Conservation (phyloP, 2,113 vertebrate species). For the Gopherus flavomarginatus region DNA sequence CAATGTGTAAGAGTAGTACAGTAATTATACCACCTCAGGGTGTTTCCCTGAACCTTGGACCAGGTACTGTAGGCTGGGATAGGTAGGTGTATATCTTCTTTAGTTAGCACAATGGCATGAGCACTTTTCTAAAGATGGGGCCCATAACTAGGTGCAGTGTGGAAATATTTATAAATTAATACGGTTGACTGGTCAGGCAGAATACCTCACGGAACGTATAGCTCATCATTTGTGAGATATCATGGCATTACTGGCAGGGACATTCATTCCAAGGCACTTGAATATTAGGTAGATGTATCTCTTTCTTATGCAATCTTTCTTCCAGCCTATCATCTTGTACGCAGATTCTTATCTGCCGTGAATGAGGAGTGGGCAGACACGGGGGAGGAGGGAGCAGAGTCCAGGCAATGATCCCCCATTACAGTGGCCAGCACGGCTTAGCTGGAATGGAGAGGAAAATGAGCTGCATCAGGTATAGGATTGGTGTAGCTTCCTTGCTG, state of each 20-base stretch:
- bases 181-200: neutral
- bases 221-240: neutral
- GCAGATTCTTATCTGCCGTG: neutral
- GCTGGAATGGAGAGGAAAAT: neutral
- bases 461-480: neutral
- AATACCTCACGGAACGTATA: neutral
- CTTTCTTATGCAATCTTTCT: neutral
- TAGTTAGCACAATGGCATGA: neutral
- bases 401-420: neutral
- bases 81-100: neutral
- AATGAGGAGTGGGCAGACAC: neutral
- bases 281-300: neutral
- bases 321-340: neutral
- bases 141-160: neutral
- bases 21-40: neutral
- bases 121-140: neutral
- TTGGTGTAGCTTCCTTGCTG: neutral
- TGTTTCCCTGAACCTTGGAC: neutral
- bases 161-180: neutral
- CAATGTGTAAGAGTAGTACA: neutral
- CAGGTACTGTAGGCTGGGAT: neutral
- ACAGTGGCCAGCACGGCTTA: accelerated
- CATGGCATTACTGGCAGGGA: neutral
- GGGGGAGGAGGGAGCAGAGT: neutral
- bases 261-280: neutral